Conservation (phyloP, 2,797 vertebrate species). For the Hydrolagus colliei region DNA sequence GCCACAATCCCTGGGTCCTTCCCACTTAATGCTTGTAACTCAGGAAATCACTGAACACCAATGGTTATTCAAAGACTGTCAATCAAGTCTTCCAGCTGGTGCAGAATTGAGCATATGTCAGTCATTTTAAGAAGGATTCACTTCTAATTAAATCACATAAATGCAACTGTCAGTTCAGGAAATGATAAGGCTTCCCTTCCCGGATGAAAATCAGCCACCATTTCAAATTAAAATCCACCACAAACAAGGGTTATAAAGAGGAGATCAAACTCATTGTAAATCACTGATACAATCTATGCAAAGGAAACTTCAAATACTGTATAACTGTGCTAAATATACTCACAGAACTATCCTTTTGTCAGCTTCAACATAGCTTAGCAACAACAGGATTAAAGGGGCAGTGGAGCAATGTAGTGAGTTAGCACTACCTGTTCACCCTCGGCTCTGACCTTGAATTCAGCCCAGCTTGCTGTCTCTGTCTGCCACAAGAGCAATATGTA, state of each 20-base stretch:
- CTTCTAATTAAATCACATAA: background rate
- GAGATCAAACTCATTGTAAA: background rate
- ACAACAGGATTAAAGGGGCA: background rate
- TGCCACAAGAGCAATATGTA: too few relatives aligned
- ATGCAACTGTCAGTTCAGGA: background rate
- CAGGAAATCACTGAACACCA: background rate
- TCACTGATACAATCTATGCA: background rate
- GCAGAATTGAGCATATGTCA: background rate
- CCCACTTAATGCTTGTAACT: background rate
- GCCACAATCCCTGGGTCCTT: background rate
- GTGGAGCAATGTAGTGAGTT: too few relatives aligned
- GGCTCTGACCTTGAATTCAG: too few relatives aligned
- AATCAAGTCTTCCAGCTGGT: background rate
- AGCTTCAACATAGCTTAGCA: background rate
- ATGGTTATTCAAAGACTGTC: background rate
- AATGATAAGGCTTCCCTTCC: too few relatives aligned
- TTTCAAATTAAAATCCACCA: conserved; percentile 10
- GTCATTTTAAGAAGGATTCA: background rate
- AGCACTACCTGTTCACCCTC: background rate
- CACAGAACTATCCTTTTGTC: too few relatives aligned
- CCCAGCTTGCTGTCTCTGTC: too few relatives aligned
- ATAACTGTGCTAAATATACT: background rate
- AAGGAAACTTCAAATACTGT: background rate
- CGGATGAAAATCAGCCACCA: background rate
- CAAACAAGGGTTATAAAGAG: background rate